Base-by-base conservation (phyloP, 2,797 vertebrate genomes). In the Botia kubotai region DNA sequence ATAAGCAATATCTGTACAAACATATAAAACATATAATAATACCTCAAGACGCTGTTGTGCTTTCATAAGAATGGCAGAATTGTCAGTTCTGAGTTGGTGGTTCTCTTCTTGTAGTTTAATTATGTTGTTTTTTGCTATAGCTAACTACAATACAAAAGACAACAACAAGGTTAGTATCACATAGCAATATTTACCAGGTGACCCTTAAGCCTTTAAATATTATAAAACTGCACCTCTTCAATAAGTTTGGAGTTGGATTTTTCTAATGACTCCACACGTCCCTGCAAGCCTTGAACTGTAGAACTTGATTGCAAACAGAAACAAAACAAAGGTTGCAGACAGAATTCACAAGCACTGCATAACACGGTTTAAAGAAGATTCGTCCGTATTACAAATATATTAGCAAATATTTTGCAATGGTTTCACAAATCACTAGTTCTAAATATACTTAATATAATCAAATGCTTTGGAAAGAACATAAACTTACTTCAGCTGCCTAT, bases 91-190 rank as follows among this genome's bases (percentile, higher is more conserved):
- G 86, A 99, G 91, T 72, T 99, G 97, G 91, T 98, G 97, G 87
- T 99, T 99, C 92, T 99, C 98, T 89, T 99, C 98, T 90, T 99
- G 97, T 65, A 99, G 94, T 91, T 98, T 98, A 90, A 99, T 99
- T 77, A 99, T 98, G 90, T 99, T 98, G 91, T 99, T 99, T 92
- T 98, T 98, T 75, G 97, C 97, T 87, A 98, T 98, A 21, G 98
- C 98, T 91, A 99, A 92, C 98, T 99, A 88, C 67, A 84, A 80
- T 23, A 62, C 62, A 72, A 33, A 33, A 48, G 81, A n/a, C 33
- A 29, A 39, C 17, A 43, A 36, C n/a, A 26, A n/a, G 21, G 16
- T 71, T 69, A 70, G 71, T 50, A 36, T 7, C 3, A 13, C 1
- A 76, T 17, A 36, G 16, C 48, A n/a, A 23, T 29, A 46, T 33